phyloP scores from a whole-genome alignment of 2,888 invertebrate genomes.

The Rotaria magnacalcarata region DNA sequence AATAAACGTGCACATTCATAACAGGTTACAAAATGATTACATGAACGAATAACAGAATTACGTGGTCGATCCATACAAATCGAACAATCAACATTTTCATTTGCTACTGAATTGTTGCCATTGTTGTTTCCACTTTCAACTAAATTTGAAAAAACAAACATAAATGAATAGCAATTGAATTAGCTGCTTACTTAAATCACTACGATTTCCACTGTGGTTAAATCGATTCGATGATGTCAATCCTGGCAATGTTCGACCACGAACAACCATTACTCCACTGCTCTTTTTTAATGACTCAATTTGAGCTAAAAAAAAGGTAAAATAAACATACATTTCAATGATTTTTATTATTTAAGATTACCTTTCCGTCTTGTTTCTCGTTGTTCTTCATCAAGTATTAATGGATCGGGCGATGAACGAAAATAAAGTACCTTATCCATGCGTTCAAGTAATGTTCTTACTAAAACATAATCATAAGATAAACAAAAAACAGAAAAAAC shows the following conservation, averaged over 20 bases:
- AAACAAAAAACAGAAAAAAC: neutral
- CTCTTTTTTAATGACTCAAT: slow-evolving; percentile 47
- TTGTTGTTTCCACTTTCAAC: neutral
- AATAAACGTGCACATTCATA: slow-evolving; percentile 59
- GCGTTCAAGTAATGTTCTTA: slow-evolving; percentile 56
- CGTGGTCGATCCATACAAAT: slow-evolving; percentile 60
- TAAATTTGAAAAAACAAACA: neutral
- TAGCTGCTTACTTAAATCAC: slow-evolving; percentile 39
- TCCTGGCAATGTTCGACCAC: slow-evolving; percentile 47
- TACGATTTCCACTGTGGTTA: slow-evolving; percentile 45
- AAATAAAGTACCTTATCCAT: slow-evolving; percentile 62
- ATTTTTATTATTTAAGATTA: slow-evolving; percentile 47
- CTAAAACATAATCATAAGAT: slow-evolving; percentile 49
- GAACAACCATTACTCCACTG: slow-evolving; percentile 47
- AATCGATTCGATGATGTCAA: slow-evolving; percentile 47
- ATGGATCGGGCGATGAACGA: slow-evolving; percentile 59
- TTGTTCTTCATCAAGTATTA: slow-evolving; percentile 60
- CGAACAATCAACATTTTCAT: slow-evolving; percentile 59
- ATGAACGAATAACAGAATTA: slow-evolving; percentile 60
- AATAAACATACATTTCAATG: neutral
- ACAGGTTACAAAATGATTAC: slow-evolving; percentile 61
- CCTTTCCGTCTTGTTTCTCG: slow-evolving; percentile 58
- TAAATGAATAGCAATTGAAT: neutral
- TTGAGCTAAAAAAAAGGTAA: slow-evolving; percentile 45
- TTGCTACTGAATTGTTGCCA: neutral